phyloP scores from a whole-genome alignment of 1,140 invertebrate species.

The Drosophila melanica region DNA sequence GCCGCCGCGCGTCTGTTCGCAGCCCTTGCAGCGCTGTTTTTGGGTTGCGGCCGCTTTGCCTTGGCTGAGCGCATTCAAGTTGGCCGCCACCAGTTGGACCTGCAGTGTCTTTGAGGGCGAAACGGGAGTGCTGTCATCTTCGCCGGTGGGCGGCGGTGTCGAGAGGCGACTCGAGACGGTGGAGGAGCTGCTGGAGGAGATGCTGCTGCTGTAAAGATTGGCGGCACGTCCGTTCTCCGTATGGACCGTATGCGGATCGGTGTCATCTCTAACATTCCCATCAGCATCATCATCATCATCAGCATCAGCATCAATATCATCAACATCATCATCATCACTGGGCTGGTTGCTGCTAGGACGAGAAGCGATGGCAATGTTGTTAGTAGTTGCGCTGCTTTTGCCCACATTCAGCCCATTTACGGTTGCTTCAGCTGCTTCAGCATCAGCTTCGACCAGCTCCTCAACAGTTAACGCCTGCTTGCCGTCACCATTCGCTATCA shows the following conservation, averaged over 20 bases:
- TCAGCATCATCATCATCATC: conserved; percentile 50
- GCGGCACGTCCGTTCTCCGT: conserved; percentile 36
- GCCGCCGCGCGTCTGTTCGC: conserved; percentile 60
- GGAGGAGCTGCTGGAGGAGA: conserved; percentile 54
- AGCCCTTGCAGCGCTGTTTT: conserved; percentile 49
- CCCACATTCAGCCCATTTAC: conserved; percentile 71
- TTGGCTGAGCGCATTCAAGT: conserved; percentile 60
- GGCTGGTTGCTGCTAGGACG: conserved; percentile 72
- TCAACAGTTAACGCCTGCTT: conserved; percentile 50
- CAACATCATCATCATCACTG: conserved; percentile 56
- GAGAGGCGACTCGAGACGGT: conserved; percentile 74
- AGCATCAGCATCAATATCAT: conserved; percentile 44
- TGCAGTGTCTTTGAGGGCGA: conserved; percentile 74
- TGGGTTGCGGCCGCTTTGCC: conserved; percentile 25
- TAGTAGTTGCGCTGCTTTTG: conserved; percentile 61
- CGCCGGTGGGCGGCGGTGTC: conserved; percentile 77
- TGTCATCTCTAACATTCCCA: conserved; percentile 11
- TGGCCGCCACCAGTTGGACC: conserved; percentile 65
- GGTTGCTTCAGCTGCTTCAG: conserved; percentile 42
- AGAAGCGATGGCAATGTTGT: conserved; percentile 75
- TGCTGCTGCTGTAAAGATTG: conserved; percentile 23
- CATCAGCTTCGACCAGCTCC: conserved; percentile 18
- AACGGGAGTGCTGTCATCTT: conserved; percentile 76
- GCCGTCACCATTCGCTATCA: conserved; percentile 73
- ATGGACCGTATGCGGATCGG: conserved; percentile 23